Evolutionary conservation across 2,888 invertebrate species (phyloP), one percentile per base, ranked within the genome.

Genomic region (Oligia fasciuncula): DNA sequence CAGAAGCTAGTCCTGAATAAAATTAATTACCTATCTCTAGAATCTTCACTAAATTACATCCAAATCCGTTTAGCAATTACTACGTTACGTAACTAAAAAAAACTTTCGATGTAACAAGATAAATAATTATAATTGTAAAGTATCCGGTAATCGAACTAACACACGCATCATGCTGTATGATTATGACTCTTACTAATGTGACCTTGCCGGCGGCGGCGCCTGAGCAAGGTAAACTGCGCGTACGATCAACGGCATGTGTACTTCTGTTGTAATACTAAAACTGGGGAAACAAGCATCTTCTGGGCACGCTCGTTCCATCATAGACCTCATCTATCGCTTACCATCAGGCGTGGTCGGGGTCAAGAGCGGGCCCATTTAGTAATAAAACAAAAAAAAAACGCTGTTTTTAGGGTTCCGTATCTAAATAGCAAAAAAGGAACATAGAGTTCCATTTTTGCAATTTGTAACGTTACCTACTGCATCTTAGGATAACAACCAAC

Each of bases 171-270:
- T 73, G 43, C 35, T 4, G 1, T 63, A 63, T 60, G 57, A 51
- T 23, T 71, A 51, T 23, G 65, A 19, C 13, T 29, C 73, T 73
- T 65, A 78, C 79, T 63, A 67, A 43, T 60, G 51, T 73, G 84
- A 65, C 84, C 84, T 84, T 72, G 74, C 13, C 4, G 65, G 80
- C 72, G 74, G 8, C 4, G 65, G 80, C 72, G 85, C 43, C 14
- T 43, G 67, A 14, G 63, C 84, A 83, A 84, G 84, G 86, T 83
- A 13, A 86, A n/a, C 57, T 51, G 70, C 72, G 72, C n/a, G 19
- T 65, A 65, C 51, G 23, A 46, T 57, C 19, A 19, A 60, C 67
- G 11, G 3, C 19, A 62, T 13, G 62, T 62, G 23, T 23, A 4
- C 0, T 57, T 57, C 29, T 29, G 29, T 62, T 8, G 62, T 62